Percentiles rank a stretch among this genome's conserved stretches.
Conservation (phyloP, 2,888 invertebrate species). For the Perithous albicinctus region DNA sequence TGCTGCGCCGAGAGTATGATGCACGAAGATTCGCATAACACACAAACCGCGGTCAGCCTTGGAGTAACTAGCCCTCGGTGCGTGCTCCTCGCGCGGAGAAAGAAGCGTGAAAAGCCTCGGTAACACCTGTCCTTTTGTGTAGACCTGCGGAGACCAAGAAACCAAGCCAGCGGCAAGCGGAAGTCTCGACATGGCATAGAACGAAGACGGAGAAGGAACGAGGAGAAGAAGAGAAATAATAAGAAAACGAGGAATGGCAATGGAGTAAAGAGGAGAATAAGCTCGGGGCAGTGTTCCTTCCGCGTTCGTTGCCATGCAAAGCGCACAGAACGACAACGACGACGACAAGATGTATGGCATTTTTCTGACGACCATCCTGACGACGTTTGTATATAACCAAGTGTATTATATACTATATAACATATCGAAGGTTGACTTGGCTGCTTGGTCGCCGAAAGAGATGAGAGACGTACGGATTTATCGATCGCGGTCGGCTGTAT, state of each 20-base stretch:
- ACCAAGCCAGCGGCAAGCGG: constrained; percentile 18
- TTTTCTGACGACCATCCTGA: constrained; percentile 34
- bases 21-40: constrained; percentile 43
- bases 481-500: constrained; percentile 29
- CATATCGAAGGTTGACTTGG: constrained; percentile 10
- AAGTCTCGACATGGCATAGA: background rate
- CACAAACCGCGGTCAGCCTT: constrained; percentile 37
- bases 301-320: constrained; percentile 40
- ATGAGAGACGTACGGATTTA: constrained; percentile 51
- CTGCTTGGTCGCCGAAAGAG: background rate
- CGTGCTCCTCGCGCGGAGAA: constrained; percentile 15
- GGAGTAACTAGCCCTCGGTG: constrained; percentile 35
- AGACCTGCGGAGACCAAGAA: constrained; percentile 20
- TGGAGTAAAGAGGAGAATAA: constrained; percentile 25
- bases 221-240: constrained; percentile 15
- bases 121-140: constrained; percentile 62
- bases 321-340: constrained; percentile 13
- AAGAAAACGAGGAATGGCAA: constrained; percentile 24
- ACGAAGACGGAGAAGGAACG: constrained; percentile 8
- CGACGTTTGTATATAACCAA: constrained; percentile 19
- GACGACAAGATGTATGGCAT: constrained; percentile 19
- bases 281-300: constrained; percentile 30
- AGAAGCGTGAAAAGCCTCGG: constrained; percentile 54
- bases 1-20: constrained; percentile 37
- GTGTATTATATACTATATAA: constrained; percentile 17